phyloP scores from a whole-genome alignment of 1,140 invertebrate species.

The Drosophila mayri region DNA sequence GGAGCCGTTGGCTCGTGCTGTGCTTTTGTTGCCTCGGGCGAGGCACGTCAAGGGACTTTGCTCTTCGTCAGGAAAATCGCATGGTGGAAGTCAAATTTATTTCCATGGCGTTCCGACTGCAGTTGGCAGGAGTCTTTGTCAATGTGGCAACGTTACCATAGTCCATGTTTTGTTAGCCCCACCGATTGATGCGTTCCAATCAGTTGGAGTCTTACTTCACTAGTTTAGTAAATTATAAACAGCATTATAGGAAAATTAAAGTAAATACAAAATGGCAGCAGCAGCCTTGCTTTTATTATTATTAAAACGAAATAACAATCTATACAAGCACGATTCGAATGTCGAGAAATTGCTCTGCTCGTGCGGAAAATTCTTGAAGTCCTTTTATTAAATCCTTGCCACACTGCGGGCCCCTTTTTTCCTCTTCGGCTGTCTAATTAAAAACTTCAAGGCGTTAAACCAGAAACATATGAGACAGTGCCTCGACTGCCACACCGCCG shows the following conservation, averaged over 20 bases:
- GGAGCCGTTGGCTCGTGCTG: constrained; percentile 32
- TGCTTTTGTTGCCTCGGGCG: constrained; percentile 58
- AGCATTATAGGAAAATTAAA: not conserved
- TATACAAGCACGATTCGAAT: too few species aligned
- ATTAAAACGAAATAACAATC: too few species aligned
- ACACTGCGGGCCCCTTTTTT: not conserved
- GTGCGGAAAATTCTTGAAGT: not conserved
- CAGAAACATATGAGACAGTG: constrained; percentile 48
- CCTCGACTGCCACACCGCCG: constrained; percentile 17
- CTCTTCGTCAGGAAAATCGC: constrained; percentile 45
- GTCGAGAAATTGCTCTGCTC: not conserved
- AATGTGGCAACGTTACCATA: constrained; percentile 8
- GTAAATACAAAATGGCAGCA: not conserved
- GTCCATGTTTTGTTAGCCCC: constrained; percentile 13
- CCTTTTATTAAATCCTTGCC: constrained; percentile 15
- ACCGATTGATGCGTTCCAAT: constrained; percentile 5
- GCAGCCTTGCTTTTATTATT: not conserved
- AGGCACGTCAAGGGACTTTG: constrained; percentile 55
- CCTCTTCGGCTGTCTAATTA: constrained; percentile 52
- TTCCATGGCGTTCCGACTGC: constrained; percentile 37
- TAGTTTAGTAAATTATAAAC: not conserved
- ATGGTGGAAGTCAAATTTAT: constrained; percentile 58
- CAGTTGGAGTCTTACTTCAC: not conserved
- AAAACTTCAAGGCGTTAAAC: constrained; percentile 61
- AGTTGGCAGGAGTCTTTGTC: constrained; percentile 51